phyloP scores from a whole-genome alignment of 2,888 invertebrate species.

The Vandiemenella viatica region DNA sequence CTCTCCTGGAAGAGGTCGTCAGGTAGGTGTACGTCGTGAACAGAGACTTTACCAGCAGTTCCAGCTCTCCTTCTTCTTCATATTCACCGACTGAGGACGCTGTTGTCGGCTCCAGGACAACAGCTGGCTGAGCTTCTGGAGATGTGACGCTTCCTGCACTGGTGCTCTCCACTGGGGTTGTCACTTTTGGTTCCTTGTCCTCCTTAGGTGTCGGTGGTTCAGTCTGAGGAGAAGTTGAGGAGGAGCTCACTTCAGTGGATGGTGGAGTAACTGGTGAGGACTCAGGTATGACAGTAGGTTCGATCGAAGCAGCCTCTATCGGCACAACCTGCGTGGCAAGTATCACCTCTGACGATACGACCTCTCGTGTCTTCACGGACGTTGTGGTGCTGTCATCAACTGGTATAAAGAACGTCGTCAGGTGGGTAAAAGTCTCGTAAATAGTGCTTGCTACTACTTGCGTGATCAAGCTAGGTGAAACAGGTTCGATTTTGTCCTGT shows the following conservation, averaged over 20 bases:
- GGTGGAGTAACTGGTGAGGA: not conserved
- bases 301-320: no score
- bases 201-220: not conserved
- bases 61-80: no score
- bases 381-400: conserved; percentile 52
- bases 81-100: not conserved
- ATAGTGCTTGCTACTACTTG: conserved; percentile 46
- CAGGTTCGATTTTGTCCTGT: conserved; percentile 33
- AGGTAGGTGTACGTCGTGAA: conserved; percentile 83
- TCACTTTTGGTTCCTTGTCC: no score
- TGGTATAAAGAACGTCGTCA: conserved; percentile 69
- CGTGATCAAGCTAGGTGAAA: conserved; percentile 18
- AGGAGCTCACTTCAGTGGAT: no score
- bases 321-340: conserved; percentile 33
- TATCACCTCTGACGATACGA: conserved; percentile 52
- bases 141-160: no score
- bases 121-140: not conserved
- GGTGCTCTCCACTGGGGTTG: no score
- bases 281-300: no score
- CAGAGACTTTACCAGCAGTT: conserved; percentile 68
- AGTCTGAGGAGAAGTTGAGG: not conserved
- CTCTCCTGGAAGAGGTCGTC: conserved; percentile 75
- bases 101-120: no score
- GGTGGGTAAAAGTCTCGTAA: conserved; percentile 63
- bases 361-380: conserved; percentile 55